A percentile compares a stretch with the other conserved stretches of the same genome.
phyloP scores from a whole-genome alignment of 2,888 invertebrate species.

The Periphyllus acericola region DNA sequence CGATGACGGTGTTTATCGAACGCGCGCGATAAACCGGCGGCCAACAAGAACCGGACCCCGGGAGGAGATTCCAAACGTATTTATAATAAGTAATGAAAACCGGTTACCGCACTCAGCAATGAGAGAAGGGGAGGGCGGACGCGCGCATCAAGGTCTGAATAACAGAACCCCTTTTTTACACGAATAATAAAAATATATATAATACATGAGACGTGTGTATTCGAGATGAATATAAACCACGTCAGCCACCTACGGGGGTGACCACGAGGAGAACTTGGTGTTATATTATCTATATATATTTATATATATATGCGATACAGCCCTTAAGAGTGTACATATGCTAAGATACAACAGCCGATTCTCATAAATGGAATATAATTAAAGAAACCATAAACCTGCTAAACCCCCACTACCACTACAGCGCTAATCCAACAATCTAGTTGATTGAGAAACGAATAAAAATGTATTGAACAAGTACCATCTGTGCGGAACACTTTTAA shows the following conservation, averaged over 20 bases:
- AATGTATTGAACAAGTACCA: neutral
- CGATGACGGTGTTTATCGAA: conserved; percentile 8
- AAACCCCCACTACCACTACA: neutral
- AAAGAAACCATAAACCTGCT: conserved; percentile 44
- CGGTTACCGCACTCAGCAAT: neutral
- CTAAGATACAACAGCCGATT: neutral
- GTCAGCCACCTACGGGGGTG: conserved; percentile 4
- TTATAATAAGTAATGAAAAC: conserved; percentile 51
- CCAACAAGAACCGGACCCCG: conserved; percentile 39
- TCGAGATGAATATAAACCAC: neutral
- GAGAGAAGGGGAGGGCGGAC: neutral
- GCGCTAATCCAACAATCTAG: neutral
- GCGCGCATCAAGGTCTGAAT: conserved; percentile 43
- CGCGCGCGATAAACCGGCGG: neutral
- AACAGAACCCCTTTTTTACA: conserved; percentile 35
- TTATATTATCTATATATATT: neutral
- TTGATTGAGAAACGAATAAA: conserved; percentile 37
- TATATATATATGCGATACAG: neutral
- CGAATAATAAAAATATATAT: conserved; percentile 10
- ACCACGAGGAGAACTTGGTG: neutral
- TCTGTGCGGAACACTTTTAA: conserved; percentile 12
- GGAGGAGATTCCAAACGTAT: conserved; percentile 52
- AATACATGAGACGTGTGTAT: neutral
- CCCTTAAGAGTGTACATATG: neutral
- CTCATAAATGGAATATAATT: conserved; percentile 1